These are phyloP conservation scores for Tipula vernalis DNA, from an alignment of 2,888 invertebrate species.

Conservation along the genomic window DNA sequence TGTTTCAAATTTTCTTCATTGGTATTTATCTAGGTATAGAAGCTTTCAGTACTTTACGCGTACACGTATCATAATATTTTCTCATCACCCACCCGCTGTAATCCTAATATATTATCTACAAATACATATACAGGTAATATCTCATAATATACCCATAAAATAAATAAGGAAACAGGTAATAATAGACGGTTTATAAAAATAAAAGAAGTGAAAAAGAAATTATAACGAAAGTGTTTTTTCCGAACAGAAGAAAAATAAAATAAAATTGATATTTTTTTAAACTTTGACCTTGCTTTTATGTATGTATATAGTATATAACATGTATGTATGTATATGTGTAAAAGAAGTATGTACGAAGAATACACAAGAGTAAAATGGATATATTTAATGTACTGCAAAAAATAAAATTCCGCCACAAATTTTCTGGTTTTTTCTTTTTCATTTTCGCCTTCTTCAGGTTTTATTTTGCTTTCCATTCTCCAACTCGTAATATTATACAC, in stretches of 20 bases:
- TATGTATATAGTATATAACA: neutral
- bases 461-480: neutral
- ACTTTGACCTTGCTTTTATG: neutral
- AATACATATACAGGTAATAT: too few relatives aligned
- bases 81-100: neutral
- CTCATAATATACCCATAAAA: neutral
- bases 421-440: neutral
- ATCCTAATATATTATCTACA: neutral
- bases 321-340: neutral
- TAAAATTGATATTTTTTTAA: neutral
- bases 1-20: neutral
- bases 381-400: neutral
- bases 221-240: neutral
- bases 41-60: neutral
- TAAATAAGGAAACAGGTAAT: neutral
- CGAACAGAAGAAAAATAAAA: neutral
- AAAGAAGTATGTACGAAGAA: neutral
- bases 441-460: neutral
- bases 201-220: neutral
- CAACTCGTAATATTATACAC: neutral
- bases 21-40: neutral
- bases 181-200: neutral
- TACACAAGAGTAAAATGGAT: neutral
- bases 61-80: neutral
- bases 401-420: neutral